A percentile compares a stretch with the other conserved stretches of the same genome.
phyloP scores from a whole-genome alignment of 2,113 vertebrate species.

The Vicugna pacos region DNA sequence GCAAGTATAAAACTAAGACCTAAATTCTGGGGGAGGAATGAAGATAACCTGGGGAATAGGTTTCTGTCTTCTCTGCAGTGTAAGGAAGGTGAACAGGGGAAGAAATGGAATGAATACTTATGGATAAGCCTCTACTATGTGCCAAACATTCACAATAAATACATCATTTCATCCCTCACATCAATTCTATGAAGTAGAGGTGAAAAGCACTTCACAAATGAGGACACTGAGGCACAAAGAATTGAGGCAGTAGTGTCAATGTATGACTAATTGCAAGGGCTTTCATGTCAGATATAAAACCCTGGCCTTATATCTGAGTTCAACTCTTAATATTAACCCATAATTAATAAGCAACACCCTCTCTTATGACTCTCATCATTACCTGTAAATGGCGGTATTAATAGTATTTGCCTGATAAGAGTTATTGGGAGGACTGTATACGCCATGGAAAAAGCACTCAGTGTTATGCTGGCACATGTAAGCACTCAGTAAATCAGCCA shows the following conservation, averaged over 20 bases:
- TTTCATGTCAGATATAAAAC: background rate
- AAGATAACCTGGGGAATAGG: background rate
- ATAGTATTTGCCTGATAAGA: background rate
- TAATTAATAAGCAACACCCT: background rate
- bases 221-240: background rate
- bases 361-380: background rate
- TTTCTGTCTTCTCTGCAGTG: background rate
- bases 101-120: background rate
- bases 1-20: background rate
- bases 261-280: background rate
- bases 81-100: background rate
- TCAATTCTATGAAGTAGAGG: conserved; percentile 6
- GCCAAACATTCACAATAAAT: background rate
- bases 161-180: background rate
- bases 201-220: background rate
- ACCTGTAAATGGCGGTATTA: background rate
- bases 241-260: background rate
- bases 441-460: conserved; percentile 14
- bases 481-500: background rate
- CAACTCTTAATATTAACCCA: conserved; percentile 8
- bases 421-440: background rate
- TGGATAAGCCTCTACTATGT: background rate
- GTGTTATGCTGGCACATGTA: background rate
- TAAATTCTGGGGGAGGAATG: conserved; percentile 28
- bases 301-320: background rate